Evolutionary conservation across 2,113 vertebrate species (phyloP).

Genomic region (Prolemur simus): DNA sequence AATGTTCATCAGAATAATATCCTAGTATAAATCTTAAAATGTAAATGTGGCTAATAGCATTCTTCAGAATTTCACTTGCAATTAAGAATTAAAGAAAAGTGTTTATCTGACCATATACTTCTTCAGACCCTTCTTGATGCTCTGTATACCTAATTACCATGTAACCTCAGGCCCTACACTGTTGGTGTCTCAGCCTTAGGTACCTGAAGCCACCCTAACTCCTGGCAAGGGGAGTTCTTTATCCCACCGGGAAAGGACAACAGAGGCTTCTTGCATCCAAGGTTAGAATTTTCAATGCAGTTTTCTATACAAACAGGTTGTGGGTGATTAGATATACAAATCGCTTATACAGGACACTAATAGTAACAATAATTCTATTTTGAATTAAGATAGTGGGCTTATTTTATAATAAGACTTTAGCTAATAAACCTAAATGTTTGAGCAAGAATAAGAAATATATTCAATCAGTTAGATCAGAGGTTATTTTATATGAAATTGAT

Average conservation of each 20-base stretch:
- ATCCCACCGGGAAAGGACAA: background rate
- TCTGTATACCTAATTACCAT: background rate
- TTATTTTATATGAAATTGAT: background rate
- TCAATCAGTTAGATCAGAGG: background rate
- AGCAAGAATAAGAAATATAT: background rate
- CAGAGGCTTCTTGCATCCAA: background rate
- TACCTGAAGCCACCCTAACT: background rate
- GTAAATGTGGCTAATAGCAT: background rate
- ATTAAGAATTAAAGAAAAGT: background rate
- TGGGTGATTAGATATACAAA: background rate
- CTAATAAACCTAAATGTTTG: background rate
- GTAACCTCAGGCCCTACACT: background rate
- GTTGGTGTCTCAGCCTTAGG: background rate
- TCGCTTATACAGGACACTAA: background rate
- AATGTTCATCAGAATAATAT: background rate
- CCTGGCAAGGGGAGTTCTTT: background rate
- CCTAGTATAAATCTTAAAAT: background rate
- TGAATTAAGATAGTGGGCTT: background rate
- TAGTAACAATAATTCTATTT: background rate
- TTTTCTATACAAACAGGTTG: background rate
- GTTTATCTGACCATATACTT: background rate
- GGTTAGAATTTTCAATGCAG: background rate
- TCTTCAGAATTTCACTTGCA: constrained; percentile 18
- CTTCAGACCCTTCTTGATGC: background rate
- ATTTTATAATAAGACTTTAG: background rate